phyloP scores from a whole-genome alignment of 2,113 vertebrate genomes.

The Muscicapa adusta region DNA sequence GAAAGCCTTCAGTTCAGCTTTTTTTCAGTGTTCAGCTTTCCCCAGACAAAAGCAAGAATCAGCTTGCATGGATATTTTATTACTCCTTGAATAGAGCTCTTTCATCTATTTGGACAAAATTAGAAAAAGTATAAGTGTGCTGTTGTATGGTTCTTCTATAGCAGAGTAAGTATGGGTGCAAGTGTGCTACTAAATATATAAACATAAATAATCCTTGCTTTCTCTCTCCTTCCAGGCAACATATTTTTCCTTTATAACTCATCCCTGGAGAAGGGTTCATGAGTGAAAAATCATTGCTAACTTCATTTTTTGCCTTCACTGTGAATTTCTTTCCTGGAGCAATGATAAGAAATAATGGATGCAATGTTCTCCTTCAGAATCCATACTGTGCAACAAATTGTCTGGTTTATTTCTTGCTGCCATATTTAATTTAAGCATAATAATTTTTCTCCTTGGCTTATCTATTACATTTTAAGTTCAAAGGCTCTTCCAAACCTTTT shows the following conservation, averaged over 20 bases:
- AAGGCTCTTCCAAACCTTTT: background rate
- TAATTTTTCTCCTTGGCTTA: constrained; percentile 35
- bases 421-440: constrained; percentile 44
- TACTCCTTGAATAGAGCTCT: background rate
- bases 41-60: background rate
- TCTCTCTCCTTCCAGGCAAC: background rate
- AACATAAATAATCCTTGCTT: constrained; percentile 3
- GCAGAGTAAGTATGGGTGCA: background rate
- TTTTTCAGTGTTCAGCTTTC: background rate
- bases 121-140: background rate
- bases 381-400: constrained; percentile 1
- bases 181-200: background rate
- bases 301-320: constrained; percentile 47
- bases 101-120: background rate
- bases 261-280: constrained; percentile 44
- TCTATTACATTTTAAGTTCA: constrained; percentile 10
- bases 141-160: background rate
- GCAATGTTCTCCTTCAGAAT: background rate
- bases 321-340: constrained; percentile 52
- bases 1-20: background rate
- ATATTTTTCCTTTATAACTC: constrained; percentile 44
- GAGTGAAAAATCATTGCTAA: constrained; percentile 66
- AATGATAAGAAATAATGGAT: constrained; percentile 58
- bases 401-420: constrained; percentile 48
- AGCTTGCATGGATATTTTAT: background rate